These are phyloP conservation scores for Drosophila algonquin DNA, from an alignment of 2,888 invertebrate species.

Conservation along the genomic window DNA sequence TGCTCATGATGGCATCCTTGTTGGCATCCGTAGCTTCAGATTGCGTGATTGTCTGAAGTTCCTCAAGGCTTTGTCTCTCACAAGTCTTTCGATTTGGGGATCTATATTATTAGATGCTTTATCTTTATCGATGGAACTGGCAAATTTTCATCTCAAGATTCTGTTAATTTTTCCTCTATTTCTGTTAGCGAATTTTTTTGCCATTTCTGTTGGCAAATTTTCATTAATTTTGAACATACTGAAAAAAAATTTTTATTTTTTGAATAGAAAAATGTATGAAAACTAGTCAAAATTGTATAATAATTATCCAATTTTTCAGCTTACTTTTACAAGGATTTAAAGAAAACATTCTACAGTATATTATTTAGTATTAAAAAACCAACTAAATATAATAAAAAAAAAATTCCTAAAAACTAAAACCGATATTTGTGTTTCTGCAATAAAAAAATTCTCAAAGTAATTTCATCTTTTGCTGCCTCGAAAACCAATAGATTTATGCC, in stretches of 20 bases:
- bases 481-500: constrained; percentile 23
- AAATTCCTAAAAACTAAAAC: background rate
- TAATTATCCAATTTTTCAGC: background rate
- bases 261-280: background rate
- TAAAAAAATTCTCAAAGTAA: constrained; percentile 1
- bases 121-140: background rate
- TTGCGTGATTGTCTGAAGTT: background rate
- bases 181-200: background rate
- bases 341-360: too few relatives aligned
- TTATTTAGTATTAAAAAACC: too few relatives aligned
- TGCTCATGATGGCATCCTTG: background rate
- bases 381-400: too few relatives aligned
- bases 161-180: background rate
- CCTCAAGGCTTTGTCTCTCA: background rate
- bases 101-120: background rate
- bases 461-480: constrained; percentile 2
- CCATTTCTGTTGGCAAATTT: background rate
- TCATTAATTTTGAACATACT: background rate
- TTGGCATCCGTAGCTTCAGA: background rate
- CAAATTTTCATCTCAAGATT: background rate
- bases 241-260: background rate
- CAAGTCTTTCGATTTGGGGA: background rate
- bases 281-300: background rate
- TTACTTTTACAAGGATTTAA: too few relatives aligned
- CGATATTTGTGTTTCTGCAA: background rate